phyloP scores from a whole-genome alignment of 35 echinoderm and acorn worm species.

The Lytechinus pictus region DNA sequence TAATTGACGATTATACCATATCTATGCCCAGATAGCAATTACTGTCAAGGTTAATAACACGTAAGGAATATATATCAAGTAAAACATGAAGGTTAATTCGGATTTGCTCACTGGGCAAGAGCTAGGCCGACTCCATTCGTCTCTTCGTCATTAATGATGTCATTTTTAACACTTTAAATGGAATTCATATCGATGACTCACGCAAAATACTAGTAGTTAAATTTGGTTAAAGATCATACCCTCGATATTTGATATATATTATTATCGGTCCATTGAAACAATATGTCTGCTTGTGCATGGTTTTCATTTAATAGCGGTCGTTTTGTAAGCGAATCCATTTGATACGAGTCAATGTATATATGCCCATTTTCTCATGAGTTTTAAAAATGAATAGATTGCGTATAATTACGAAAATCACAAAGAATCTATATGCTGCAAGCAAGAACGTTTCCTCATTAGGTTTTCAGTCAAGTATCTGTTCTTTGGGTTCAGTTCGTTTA shows the following conservation, averaged over 20 bases:
- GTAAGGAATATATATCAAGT: neutral
- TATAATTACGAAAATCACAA: neutral
- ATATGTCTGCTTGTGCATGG: no score
- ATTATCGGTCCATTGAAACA: no score
- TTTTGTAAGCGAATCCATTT: no score
- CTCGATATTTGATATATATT: no score
- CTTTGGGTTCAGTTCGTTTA: neutral
- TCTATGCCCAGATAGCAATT: neutral
- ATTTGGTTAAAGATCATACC: no score
- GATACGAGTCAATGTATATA: no score
- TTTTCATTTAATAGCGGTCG: no score
- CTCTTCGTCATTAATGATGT: neutral
- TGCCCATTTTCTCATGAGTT: no score
- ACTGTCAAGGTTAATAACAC: neutral
- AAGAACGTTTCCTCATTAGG: neutral
- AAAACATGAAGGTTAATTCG: neutral
- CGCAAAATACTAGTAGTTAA: no score
- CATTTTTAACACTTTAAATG: neutral
- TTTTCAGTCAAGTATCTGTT: constrained; percentile 12
- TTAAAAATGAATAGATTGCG: neutral
- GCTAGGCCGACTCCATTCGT: neutral
- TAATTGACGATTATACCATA: neutral
- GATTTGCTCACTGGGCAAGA: neutral
- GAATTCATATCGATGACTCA: neutral
- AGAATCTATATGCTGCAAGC: neutral